These are phyloP conservation scores for Lasioglossum calceatum DNA, from an alignment of 2,888 invertebrate species.

Conservation along the genomic window DNA sequence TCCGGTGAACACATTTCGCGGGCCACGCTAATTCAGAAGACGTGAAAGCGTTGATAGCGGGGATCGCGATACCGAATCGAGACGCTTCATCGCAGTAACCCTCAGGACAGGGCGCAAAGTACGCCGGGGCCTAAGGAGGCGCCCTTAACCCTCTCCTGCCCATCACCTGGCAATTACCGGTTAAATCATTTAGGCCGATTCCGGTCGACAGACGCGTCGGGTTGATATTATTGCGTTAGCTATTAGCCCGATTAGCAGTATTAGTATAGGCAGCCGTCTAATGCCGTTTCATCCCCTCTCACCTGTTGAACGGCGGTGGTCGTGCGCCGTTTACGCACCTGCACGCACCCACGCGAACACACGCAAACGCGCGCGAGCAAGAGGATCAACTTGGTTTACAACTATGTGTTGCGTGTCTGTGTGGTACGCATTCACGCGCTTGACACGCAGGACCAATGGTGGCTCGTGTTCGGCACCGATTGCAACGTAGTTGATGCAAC, in stretches of 20 bases:
- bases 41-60: not conserved
- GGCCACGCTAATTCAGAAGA: not conserved
- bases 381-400: not conserved
- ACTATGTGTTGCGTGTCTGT: not conserved
- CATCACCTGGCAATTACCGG: slow-evolving; percentile 79
- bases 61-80: not conserved
- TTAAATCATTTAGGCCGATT: slow-evolving; percentile 73
- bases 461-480: slow-evolving; percentile 11
- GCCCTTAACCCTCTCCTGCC: slow-evolving; percentile 67
- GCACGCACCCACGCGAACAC: slow-evolving; percentile 54
- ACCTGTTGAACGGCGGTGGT: slow-evolving; percentile 81
- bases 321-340: slow-evolving; percentile 67
- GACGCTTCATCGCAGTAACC: slow-evolving; percentile 15
- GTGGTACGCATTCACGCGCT: slow-evolving; percentile 12
- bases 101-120: slow-evolving; percentile 18
- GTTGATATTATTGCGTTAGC: slow-evolving; percentile 78
- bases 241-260: slow-evolving; percentile 80
- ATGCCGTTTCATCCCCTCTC: slow-evolving; percentile 80
- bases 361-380: not conserved
- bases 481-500: slow-evolving; percentile 1
- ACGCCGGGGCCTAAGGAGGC: slow-evolving; percentile 23
- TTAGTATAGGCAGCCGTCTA: slow-evolving; percentile 80
- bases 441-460: slow-evolving; percentile 29
- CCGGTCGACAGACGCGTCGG: slow-evolving; percentile 59
- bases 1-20: not conserved